These are phyloP conservation scores for Prenolepis imparis DNA, from an alignment of 2,888 invertebrate species.

Conservation along the genomic window DNA sequence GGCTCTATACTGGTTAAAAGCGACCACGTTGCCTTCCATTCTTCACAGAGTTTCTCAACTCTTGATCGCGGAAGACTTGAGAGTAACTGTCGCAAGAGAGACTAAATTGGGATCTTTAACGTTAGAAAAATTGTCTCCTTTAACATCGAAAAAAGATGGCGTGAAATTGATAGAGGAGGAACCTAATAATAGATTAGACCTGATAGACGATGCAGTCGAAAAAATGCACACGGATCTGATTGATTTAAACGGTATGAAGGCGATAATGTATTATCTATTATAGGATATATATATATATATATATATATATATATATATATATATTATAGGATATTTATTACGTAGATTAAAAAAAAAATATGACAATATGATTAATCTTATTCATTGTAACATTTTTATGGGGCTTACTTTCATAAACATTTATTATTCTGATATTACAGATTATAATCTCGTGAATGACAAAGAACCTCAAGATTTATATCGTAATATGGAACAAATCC, in stretches of 20 bases:
- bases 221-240: conserved; percentile 52
- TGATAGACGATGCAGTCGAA: conserved; percentile 65
- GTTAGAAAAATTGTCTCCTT: conserved; percentile 80
- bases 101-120: conserved; percentile 84
- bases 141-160: conserved; percentile 71
- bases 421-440: conserved; percentile 69
- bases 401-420: background rate
- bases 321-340: background rate
- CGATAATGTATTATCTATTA: background rate
- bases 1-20: conserved; percentile 94
- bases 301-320: too few species aligned
- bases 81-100: conserved; percentile 87
- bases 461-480: conserved; percentile 91
- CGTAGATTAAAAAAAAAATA: background rate
- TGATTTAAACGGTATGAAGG: conserved; percentile 76
- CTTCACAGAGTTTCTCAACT: conserved; percentile 92
- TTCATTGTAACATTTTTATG: conserved; percentile 14
- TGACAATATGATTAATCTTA: background rate
- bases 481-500: conserved; percentile 88
- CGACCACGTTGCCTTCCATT: conserved; percentile 93
- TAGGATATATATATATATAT: background rate
- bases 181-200: conserved; percentile 51
- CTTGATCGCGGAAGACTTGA: conserved; percentile 91
- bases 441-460: conserved; percentile 84
- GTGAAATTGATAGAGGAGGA: conserved; percentile 62